These are phyloP conservation scores for Callinectes sapidus DNA, from an alignment of 2,888 invertebrate genomes.

Conservation along the genomic window DNA sequence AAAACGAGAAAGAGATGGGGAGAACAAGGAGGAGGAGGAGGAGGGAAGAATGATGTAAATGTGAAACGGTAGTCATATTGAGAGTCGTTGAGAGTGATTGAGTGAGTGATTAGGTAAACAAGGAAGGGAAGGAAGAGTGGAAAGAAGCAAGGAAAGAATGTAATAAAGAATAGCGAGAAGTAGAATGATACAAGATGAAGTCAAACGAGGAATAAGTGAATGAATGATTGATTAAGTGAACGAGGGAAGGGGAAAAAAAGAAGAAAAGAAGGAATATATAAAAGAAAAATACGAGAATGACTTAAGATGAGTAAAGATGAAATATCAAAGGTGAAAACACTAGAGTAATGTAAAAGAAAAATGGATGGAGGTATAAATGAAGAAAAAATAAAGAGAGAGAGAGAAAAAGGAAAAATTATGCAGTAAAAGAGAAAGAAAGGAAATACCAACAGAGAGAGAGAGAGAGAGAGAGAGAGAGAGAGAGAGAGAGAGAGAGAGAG, in stretches of 20 bases:
- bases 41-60: neutral
- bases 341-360: neutral
- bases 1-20: neutral
- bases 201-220: neutral
- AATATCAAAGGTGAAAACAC: too few species aligned
- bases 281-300: neutral
- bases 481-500: neutral
- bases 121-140: neutral
- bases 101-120: neutral
- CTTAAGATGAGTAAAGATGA: neutral
- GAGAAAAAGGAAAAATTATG: too few species aligned
- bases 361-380: too few species aligned
- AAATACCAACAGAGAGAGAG: neutral
- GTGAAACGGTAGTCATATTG: neutral
- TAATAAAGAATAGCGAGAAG: neutral
- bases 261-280: neutral
- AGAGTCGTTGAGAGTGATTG: neutral
- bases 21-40: neutral
- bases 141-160: neutral
- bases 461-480: neutral
- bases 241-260: neutral
- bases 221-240: neutral
- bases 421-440: neutral
- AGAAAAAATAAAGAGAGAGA: too few species aligned
- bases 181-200: neutral